Evolutionary conservation across 2,888 invertebrate species (phyloP), one percentile per base, ranked within the genome.

Genomic region (Megamerina dolium): DNA sequence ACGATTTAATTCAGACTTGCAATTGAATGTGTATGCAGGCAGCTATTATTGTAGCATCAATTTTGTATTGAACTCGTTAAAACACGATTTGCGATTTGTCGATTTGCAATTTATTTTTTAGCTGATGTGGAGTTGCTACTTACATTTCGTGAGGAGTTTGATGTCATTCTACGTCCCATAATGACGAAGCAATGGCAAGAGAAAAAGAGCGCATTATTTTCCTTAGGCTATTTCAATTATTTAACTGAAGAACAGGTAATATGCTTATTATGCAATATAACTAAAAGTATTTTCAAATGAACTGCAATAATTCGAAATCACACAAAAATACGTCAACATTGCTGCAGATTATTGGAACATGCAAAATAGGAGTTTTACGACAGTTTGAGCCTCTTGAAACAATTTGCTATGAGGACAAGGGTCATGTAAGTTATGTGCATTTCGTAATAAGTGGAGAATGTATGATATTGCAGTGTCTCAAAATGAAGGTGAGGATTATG

Each of bases 101-200:
- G n/a, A n/a, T n/a, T n/a, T n/a, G n/a, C n/a, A n/a, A n/a, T n/a
- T n/a, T n/a, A n/a, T n/a, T 12, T 29, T 16, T 12, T 40, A 78
- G 78, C 75, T 31, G 64, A 72, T 37, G 79, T 80, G 52, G 85
- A 86, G 64, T 66, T 85, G 33, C 63, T 86, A 45, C 75, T 74
- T 29, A 61, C 86, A 41, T 75, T 76, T 65, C 77, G 76, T 51
- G 75, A 78, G 45, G 49, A 55, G 37, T 85, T 85, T 57, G 52
- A 53, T 38, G 19, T 19, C 5, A 54, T 63, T 46, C 49, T 68
- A 23, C 55, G 57, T 10, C 52, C 59, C 3, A 56, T 50, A 40
- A 67, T 70, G 69, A 51, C 58, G 49, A 58, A 59, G 35, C 55
- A 57, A 55, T 67, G 65, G 68, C 40, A 54, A 41, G 60, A 68